phyloP scores from a whole-genome alignment of 2,113 vertebrate species.

The Puffinus mauretanicus region DNA sequence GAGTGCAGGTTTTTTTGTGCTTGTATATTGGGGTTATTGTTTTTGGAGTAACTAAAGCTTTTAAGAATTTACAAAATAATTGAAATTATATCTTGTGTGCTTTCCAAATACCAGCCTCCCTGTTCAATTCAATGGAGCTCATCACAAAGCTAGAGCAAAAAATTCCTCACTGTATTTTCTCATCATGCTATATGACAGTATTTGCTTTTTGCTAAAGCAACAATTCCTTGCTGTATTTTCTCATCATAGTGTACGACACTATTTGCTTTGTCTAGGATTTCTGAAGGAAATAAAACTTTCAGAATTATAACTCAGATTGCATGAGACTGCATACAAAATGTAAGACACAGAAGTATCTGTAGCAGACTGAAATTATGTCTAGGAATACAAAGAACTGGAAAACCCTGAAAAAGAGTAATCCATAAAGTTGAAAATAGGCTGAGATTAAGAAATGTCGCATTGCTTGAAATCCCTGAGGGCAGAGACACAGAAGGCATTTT shows the following conservation, averaged over 20 bases:
- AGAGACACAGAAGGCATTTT: slow-evolving; percentile 1
- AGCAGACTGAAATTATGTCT: not conserved
- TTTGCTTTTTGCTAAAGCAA: not conserved
- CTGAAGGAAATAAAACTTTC: not conserved
- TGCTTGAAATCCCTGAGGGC: not conserved
- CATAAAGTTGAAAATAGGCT: slow-evolving; percentile 19
- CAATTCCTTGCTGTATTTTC: not conserved
- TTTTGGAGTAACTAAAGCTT: not conserved
- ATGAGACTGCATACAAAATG: not conserved
- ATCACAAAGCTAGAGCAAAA: not conserved
- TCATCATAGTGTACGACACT: not conserved
- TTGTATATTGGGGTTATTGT: not conserved
- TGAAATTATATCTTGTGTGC: not conserved
- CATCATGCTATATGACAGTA: not conserved
- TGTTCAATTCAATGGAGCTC: not conserved
- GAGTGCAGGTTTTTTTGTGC: not conserved
- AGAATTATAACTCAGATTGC: not conserved
- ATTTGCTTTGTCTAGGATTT: not conserved
- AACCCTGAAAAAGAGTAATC: not conserved
- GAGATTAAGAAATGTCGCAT: slow-evolving; percentile 39
- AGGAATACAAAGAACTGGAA: not conserved
- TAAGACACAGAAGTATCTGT: not conserved
- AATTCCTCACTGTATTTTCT: not conserved
- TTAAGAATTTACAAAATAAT: not conserved
- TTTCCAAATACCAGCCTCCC: not conserved